Evolutionary conservation across 2,888 invertebrate genomes (phyloP).

Genomic region (Scelioninae gen. 1): DNA sequence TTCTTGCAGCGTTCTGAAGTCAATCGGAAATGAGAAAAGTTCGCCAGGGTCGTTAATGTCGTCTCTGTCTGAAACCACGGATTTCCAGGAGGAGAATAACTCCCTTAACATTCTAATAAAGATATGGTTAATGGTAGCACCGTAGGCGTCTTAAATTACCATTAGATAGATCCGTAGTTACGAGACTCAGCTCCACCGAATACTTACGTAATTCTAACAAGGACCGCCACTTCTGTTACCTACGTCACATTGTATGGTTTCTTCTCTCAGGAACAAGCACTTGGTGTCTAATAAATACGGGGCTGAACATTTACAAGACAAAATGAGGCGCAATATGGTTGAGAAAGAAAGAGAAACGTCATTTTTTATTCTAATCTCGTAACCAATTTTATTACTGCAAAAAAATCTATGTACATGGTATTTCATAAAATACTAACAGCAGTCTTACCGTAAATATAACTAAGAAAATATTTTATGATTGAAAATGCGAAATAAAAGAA

Average conservation of each 20-base stretch:
- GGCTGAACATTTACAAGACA: constrained; percentile 50
- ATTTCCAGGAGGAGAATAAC: constrained; percentile 73
- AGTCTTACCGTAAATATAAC: no score
- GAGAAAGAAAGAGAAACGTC: neutral
- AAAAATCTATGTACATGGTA: no score
- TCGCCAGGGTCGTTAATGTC: constrained; percentile 72
- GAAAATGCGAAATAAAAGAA: no score
- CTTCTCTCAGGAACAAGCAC: constrained; percentile 52
- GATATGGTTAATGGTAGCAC: constrained; percentile 78
- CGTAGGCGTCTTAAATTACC: constrained; percentile 81
- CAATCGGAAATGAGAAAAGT: constrained; percentile 82
- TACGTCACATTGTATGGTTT: constrained; percentile 59
- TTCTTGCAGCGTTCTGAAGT: constrained; percentile 70
- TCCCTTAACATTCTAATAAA: constrained; percentile 77
- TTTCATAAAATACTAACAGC: no score
- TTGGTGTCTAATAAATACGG: constrained; percentile 69
- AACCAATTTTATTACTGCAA: no score
- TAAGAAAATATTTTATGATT: no score
- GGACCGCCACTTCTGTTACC: constrained; percentile 45
- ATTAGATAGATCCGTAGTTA: constrained; percentile 82
- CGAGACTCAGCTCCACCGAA: constrained; percentile 66
- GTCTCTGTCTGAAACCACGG: constrained; percentile 55
- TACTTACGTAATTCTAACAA: constrained; percentile 66
- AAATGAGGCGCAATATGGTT: constrained; percentile 5
- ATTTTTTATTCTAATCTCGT: no score